Evolutionary conservation across 1,140 invertebrate species (phyloP).

Genomic region (Cydia amplana): DNA sequence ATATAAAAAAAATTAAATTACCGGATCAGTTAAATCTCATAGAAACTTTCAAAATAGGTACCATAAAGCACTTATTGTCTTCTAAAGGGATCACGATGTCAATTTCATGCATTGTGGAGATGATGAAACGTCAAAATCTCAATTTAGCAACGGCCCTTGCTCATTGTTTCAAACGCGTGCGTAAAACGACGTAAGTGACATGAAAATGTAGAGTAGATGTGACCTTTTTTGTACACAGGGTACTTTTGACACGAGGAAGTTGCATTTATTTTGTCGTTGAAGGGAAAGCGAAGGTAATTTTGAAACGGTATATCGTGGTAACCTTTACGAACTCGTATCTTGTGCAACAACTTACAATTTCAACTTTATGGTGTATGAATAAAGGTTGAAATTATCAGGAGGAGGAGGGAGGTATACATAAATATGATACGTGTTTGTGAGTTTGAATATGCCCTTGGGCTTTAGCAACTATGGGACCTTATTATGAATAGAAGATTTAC

Average conservation of each 20-base stretch:
- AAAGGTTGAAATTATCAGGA: not conserved
- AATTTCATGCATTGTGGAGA: slow-evolving; percentile 28
- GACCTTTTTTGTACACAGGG: not conserved
- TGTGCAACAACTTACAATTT: not conserved
- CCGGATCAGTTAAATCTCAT: not conserved
- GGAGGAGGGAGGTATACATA: too few relatives aligned
- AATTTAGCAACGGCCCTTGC: slow-evolving; percentile 11
- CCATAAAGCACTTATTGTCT: not conserved
- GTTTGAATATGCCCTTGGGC: not conserved
- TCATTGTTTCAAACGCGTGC: not conserved
- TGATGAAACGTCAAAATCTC: slow-evolving; percentile 14
- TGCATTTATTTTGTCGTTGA: slow-evolving; percentile 28
- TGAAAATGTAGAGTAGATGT: not conserved
- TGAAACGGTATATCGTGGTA: not conserved
- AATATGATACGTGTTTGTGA: not conserved
- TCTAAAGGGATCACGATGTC: not conserved
- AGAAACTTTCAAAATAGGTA: not conserved
- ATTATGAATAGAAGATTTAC: slow-evolving; percentile 6
- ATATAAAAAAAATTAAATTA: too few relatives aligned
- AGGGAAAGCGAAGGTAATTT: slow-evolving; percentile 24
- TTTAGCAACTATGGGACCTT: slow-evolving; percentile 4
- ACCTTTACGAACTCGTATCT: not conserved
- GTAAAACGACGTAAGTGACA: not conserved
- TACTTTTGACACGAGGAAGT: slow-evolving; percentile 18
- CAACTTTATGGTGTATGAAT: not conserved